phyloP scores from a whole-genome alignment of 2,888 invertebrate species.

The Mystacides longicornis region DNA sequence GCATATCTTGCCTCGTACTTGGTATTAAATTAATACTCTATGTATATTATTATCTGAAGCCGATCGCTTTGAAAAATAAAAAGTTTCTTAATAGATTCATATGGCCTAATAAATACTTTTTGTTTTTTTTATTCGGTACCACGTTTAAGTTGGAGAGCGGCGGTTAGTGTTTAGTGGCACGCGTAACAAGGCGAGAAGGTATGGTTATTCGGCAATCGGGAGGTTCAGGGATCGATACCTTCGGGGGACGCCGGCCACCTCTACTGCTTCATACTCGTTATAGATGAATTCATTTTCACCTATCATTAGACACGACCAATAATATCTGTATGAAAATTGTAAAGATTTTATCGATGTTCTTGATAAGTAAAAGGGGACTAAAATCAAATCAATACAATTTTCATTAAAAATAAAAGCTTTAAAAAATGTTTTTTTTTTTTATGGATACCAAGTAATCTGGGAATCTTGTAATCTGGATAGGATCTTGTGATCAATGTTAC shows the following conservation, averaged over 20 bases:
- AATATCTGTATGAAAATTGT: conserved; percentile 1
- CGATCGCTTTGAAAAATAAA: neutral
- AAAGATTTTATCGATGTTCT: conserved; percentile 16
- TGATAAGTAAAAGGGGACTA: conserved; percentile 3
- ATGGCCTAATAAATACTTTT: neutral
- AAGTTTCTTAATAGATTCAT: neutral
- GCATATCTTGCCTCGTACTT: neutral
- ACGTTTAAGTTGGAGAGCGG: neutral
- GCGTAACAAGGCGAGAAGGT: conserved; percentile 9
- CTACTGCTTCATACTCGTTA: conserved; percentile 6
- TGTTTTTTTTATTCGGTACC: neutral
- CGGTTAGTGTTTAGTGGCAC: conserved; percentile 7
- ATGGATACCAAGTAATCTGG: neutral
- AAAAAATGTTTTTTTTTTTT: neutral
- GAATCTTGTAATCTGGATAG: too few relatives aligned
- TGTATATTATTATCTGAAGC: neutral
- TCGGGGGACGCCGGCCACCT: conserved; percentile 19
- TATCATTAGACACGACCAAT: conserved; percentile 21
- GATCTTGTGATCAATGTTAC: too few relatives aligned
- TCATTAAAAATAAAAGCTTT: neutral
- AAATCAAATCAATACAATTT: conserved; percentile 9
- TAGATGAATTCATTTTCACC: conserved; percentile 26
- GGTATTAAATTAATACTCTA: neutral
- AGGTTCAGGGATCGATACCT: neutral
- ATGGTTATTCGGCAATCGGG: neutral